phyloP scores from a whole-genome alignment of 2,113 vertebrate species.

The Thamnaconus septentrionalis region DNA sequence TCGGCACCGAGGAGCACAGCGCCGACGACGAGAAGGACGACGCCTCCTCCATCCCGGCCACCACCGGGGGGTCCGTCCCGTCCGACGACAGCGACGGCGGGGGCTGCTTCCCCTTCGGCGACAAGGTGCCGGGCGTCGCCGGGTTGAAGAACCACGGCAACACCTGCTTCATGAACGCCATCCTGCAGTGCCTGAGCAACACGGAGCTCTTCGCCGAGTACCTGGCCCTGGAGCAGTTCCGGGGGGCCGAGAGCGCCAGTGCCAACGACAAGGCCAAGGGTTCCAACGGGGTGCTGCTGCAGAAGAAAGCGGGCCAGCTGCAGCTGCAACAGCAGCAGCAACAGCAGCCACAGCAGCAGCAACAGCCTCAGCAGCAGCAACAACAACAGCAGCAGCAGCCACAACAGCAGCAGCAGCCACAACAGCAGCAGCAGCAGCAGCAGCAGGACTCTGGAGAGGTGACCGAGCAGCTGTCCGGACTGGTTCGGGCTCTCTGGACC shows the following conservation, averaged over 20 bases:
- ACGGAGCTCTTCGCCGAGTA: slow-evolving; percentile 97
- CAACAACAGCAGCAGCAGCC: too few species aligned
- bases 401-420: too few species aligned
- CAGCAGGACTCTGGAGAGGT: slow-evolving; percentile 83
- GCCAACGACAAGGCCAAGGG: slow-evolving; percentile 52
- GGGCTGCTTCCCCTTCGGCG: slow-evolving; percentile 63
- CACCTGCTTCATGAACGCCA: slow-evolving; percentile 99
- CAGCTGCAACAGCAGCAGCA: too few species aligned
- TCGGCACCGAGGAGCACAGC: slow-evolving; percentile 79
- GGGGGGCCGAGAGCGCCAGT: slow-evolving; percentile 51
- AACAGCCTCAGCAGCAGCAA: too few species aligned
- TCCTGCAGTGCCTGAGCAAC: slow-evolving; percentile 98
- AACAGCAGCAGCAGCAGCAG: slow-evolving; percentile 36
- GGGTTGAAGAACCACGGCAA: slow-evolving; percentile 97
- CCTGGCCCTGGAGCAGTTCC: slow-evolving; percentile 90
- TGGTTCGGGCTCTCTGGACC: slow-evolving; percentile 97
- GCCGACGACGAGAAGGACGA: slow-evolving; percentile 74
- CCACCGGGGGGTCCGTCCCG: slow-evolving; percentile 58
- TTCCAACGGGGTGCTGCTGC: slow-evolving; percentile 64
- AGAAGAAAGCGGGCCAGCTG: slow-evolving; percentile 47
- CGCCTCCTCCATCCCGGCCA: slow-evolving; percentile 68
- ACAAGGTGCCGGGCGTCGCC: slow-evolving; percentile 87
- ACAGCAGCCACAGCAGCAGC: too few species aligned
- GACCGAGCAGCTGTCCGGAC: slow-evolving; percentile 93
- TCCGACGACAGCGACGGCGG: slow-evolving; percentile 74